Conservation (phyloP, 2,797 vertebrate genomes). For the Ctenopoma kingsleyae region DNA sequence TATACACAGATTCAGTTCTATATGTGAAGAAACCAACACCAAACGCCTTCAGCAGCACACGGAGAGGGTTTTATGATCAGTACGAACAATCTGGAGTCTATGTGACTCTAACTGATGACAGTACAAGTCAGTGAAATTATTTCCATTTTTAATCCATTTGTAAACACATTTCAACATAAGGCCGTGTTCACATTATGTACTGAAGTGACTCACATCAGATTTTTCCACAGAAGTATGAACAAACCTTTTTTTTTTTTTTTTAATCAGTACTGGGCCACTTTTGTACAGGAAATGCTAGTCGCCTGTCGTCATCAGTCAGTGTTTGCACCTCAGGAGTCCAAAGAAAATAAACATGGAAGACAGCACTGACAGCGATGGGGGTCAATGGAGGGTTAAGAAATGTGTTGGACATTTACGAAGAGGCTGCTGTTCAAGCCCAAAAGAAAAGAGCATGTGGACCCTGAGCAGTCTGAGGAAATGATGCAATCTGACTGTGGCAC, state of each 20-base stretch:
- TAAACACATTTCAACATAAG: neutral
- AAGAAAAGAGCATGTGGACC: too few species aligned
- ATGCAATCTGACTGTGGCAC: neutral
- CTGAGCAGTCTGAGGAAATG: neutral
- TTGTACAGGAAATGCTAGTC: too few species aligned
- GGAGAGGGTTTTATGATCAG: constrained; percentile 13
- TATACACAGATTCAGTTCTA: constrained; percentile 49
- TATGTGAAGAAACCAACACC: constrained; percentile 44
- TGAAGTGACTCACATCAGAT: too few species aligned
- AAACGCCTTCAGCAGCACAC: constrained; percentile 6
- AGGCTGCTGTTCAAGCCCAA: neutral
- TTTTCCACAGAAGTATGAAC: too few species aligned
- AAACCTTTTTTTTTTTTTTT: too few species aligned
- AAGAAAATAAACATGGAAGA: too few species aligned
- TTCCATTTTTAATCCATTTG: neutral
- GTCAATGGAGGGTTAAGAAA: neutral
- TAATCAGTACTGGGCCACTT: too few species aligned
- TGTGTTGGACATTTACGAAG: neutral
- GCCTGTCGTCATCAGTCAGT: too few species aligned
- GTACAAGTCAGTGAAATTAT: neutral
- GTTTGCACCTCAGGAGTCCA: too few species aligned
- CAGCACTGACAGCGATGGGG: neutral
- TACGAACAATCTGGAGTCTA: neutral
- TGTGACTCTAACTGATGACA: neutral
- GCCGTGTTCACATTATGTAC: too few species aligned